Conservation (phyloP, 1,140 invertebrate species). For the Cardiocondyla obscurior region DNA sequence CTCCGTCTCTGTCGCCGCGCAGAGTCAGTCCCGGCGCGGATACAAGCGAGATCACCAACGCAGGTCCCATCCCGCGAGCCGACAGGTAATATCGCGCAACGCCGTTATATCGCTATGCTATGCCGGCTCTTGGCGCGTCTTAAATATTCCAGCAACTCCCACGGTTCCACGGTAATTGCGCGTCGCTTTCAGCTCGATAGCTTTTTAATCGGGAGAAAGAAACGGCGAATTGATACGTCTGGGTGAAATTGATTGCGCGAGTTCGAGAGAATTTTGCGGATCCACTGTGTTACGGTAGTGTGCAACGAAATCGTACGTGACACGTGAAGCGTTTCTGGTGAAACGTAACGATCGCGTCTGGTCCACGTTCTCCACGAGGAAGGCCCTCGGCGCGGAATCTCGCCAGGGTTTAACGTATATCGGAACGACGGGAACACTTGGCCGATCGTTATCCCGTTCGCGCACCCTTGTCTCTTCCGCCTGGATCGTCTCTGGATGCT, state of each 20-base stretch:
- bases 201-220: no score
- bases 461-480: not conserved
- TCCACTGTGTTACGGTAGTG: no score
- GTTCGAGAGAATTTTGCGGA: not conserved
- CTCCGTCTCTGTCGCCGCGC: conserved; percentile 76
- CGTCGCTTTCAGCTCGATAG: not conserved
- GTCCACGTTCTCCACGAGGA: not conserved
- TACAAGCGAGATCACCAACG: conserved; percentile 75
- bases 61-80: conserved; percentile 64
- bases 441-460: conserved; percentile 40
- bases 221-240: no score
- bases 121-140: not conserved
- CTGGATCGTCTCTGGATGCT: not conserved
- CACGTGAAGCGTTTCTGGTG: not conserved
- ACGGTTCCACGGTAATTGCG: no score
- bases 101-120: not conserved
- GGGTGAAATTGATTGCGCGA: not conserved
- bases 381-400: not conserved
- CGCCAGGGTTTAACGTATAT: not conserved
- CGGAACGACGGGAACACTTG: conserved; percentile 11
- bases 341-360: not conserved
- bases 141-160: not conserved
- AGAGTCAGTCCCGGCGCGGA: conserved; percentile 80
- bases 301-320: not conserved
- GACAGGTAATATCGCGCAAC: conserved; percentile 71